These are phyloP conservation scores for Noctua fimbriata DNA, from an alignment of 2,888 invertebrate genomes.

Conservation along the genomic window DNA sequence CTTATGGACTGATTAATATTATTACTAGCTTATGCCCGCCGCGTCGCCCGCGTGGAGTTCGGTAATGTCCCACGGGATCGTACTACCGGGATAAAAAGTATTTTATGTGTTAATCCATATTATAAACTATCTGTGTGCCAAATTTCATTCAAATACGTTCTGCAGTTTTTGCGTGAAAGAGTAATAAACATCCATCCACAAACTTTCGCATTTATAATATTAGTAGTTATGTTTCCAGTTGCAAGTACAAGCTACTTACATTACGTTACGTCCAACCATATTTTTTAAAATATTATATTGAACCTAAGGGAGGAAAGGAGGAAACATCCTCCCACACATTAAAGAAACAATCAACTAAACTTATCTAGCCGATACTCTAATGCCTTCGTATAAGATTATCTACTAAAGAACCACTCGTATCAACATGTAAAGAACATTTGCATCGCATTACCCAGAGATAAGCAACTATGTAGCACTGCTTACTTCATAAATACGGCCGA, in stretches of 20 bases:
- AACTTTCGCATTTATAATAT: no score
- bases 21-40: no score
- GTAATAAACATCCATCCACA: no score
- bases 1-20: not conserved
- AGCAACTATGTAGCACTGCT: constrained; percentile 47
- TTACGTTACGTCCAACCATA: not conserved
- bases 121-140: no score
- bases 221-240: not conserved
- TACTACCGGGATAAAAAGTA: no score
- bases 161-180: no score
- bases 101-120: no score
- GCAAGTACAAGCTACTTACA: not conserved
- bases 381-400: constrained; percentile 28
- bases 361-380: constrained; percentile 34
- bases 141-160: no score
- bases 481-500: constrained; percentile 57
- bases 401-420: constrained; percentile 46
- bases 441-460: constrained; percentile 58
- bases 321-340: not conserved
- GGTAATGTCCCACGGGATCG: no score
- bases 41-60: no score
- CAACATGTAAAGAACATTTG: constrained; percentile 49
- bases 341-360: constrained; percentile 28
- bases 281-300: no score
- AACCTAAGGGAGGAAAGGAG: no score